Conservation (phyloP, 2,888 invertebrate species). For the Rotaria macrura region DNA sequence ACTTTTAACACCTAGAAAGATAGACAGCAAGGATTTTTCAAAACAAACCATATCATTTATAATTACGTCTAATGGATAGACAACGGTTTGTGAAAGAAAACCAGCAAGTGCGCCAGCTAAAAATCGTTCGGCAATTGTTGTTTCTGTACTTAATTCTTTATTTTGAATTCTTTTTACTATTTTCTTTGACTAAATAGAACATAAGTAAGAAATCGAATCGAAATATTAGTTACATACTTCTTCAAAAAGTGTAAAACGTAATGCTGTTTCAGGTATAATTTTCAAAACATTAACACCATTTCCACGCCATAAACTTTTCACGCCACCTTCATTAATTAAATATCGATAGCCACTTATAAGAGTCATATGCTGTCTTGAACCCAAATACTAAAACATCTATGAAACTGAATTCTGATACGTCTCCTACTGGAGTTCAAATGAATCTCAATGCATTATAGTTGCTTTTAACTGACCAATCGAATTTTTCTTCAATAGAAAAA, state of each 20-base stretch:
- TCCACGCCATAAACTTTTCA: slow-evolving; percentile 79
- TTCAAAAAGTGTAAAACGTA: slow-evolving; percentile 93
- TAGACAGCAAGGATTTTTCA: background rate
- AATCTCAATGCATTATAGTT: too few species aligned
- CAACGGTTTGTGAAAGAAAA: slow-evolving; percentile 78
- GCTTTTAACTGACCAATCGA: background rate
- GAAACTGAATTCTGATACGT: too few species aligned
- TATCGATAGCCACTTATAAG: slow-evolving; percentile 59
- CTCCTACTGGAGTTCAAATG: too few species aligned
- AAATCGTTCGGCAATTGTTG: slow-evolving; percentile 78
- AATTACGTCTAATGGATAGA: slow-evolving; percentile 81
- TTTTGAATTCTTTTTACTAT: slow-evolving; percentile 51
- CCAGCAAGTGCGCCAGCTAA: slow-evolving; percentile 84
- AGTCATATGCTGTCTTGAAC: slow-evolving; percentile 34
- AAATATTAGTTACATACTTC: slow-evolving; percentile 52
- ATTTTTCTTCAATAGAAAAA: background rate
- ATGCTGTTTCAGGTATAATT: slow-evolving; percentile 88
- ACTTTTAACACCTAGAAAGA: slow-evolving; percentile 72
- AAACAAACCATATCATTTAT: too few species aligned
- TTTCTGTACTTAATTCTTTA: slow-evolving; percentile 56
- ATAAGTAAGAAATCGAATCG: background rate
- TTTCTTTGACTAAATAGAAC: background rate
- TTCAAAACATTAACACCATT: slow-evolving; percentile 93
- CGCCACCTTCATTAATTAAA: slow-evolving; percentile 80
- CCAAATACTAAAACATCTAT: slow-evolving; percentile 21